These are phyloP conservation scores for Phasianus colchicus DNA, from an alignment of 2,113 vertebrate genomes.

Conservation along the genomic window DNA sequence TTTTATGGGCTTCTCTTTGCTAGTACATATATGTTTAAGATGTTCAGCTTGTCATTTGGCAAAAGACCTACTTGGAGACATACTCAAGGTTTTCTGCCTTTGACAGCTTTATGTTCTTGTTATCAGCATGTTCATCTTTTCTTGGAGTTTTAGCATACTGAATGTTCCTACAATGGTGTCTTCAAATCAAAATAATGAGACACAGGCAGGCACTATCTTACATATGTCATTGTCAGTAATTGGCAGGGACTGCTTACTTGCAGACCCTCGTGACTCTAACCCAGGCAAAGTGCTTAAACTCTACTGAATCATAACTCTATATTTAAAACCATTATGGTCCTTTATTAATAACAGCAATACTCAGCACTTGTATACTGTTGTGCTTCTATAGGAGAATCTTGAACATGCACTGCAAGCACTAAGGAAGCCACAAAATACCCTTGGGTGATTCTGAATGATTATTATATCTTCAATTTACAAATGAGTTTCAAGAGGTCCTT, in stretches of 20 bases:
- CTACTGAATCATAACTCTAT: conserved; percentile 31
- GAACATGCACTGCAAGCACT: neutral
- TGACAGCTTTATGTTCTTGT: conserved; percentile 52
- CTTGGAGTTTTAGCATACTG: conserved; percentile 50
- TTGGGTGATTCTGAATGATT: neutral
- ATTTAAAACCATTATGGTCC: conserved; percentile 13
- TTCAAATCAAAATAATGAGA: conserved; percentile 67
- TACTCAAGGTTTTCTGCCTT: conserved; percentile 13
- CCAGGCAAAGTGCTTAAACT: conserved; percentile 24
- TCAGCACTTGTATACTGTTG: neutral
- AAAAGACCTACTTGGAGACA: conserved; percentile 6
- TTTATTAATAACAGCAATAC: conserved; percentile 44
- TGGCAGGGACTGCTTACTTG: neutral
- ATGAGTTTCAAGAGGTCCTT: neutral
- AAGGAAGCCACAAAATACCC: conserved; percentile 13
- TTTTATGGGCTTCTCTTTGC: neutral
- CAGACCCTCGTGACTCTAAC: neutral
- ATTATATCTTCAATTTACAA: neutral
- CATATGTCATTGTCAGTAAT: neutral
- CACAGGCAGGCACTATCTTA: neutral
- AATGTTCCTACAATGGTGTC: neutral
- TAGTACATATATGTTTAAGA: neutral
- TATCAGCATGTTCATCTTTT: conserved; percentile 54
- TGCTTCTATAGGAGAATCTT: conserved; percentile 25
- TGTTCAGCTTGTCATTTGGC: neutral